These are phyloP conservation scores for Urocitellus parryii DNA, from an alignment of 2,113 vertebrate genomes.

Conservation along the genomic window DNA sequence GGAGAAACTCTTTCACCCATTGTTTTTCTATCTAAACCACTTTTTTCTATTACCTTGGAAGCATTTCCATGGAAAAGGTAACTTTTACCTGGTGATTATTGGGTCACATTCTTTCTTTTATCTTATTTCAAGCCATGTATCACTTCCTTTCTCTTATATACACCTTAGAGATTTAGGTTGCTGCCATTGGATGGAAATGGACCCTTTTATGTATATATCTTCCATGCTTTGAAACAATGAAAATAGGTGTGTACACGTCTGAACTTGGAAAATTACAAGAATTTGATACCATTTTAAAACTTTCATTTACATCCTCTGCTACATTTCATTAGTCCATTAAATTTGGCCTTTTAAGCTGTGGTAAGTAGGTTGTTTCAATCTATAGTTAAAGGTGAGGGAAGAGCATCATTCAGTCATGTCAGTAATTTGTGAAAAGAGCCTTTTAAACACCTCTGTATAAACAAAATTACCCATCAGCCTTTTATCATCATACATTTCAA, in stretches of 20 bases:
- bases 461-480: not conserved
- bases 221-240: not conserved
- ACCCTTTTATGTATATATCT: not conserved
- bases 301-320: slow-evolving; percentile 15
- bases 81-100: not conserved
- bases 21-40: not conserved
- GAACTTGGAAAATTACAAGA: not conserved
- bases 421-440: not conserved
- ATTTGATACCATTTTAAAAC: slow-evolving; percentile 22
- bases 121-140: not conserved
- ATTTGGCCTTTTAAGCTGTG: not conserved
- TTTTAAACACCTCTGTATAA: not conserved
- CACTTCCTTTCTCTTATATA: not conserved
- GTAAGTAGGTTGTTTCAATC: not conserved
- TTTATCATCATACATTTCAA: not conserved
- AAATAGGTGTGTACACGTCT: not conserved
- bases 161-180: not conserved
- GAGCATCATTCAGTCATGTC: not conserved
- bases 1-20: not conserved
- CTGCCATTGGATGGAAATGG: not conserved
- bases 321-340: not conserved
- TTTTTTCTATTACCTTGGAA: not conserved
- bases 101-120: not conserved
- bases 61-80: not conserved
- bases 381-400: not conserved